Evolutionary conservation across 2,113 vertebrate species (phyloP), one percentile per base, ranked within the genome.

Genomic region (Siphamia tubifer): DNA sequence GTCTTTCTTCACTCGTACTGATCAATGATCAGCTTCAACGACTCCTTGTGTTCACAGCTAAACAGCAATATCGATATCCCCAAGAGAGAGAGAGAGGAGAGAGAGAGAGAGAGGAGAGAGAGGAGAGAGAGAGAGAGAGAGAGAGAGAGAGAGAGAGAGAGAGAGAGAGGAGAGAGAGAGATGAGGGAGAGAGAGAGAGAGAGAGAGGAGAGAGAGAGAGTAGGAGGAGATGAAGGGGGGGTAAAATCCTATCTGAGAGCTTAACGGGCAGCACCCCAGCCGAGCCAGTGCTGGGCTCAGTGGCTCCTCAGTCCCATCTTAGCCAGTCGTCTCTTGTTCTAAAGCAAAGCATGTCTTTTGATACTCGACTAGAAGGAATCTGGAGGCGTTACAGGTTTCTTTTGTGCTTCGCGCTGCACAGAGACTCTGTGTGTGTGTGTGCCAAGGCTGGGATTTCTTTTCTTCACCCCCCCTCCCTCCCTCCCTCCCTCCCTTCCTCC

Each of bases 351-450:
- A 81, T 74, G 87, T 86, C 91, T 93, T 93, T 92, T 93, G 90
- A 92, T 90, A 90, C 86, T 88, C 56, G 55, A 87, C 89, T 75
- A 88, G 85, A 89, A 90, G 87, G 90, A 91, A 93, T 93, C 91
- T 87, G 90, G 84, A 92, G 93, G 90, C 90, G 88, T 90, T 90
- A 89, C 92, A 90, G 88, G 87, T 93, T 87, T 80, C 90, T 91
- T 92, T 91, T 92, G 91, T 92, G 87, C 87, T 86, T 63, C 10
- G 54, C 64, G 55, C 80, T 68, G 77, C 70, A 76, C 69, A 80
- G 62, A 82, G 84, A 63, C 23, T 43, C 66, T 77, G 78, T 79
- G 84, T 80, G 64, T 68, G 71, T 83, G 82, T 74, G 79, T 79
- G 88, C 82, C 84, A 84, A 89, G 84, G 56, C 83, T 86, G 89